Conservation (phyloP, 2,113 vertebrate species). For the Neodon shergylaensis region DNA sequence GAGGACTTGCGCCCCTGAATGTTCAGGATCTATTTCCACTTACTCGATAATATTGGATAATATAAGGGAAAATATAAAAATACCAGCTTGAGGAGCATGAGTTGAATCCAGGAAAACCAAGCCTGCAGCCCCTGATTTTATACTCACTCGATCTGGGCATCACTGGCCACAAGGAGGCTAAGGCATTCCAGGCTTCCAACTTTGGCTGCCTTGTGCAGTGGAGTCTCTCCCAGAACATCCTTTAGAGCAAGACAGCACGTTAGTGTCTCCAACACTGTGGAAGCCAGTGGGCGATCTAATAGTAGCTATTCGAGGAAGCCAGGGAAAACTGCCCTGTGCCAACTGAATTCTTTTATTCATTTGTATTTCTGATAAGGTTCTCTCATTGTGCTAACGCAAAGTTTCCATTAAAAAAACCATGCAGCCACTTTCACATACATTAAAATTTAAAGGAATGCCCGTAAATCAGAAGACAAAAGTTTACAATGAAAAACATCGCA, state of each 20-base stretch:
- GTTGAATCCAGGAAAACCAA: slow-evolving; percentile 17
- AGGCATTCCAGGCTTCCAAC: slow-evolving; percentile 88
- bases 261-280: not conserved
- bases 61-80: not conserved
- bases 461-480: not conserved
- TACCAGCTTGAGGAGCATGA: not conserved
- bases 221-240: slow-evolving; percentile 87
- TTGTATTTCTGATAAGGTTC: not conserved
- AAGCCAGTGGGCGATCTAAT: not conserved
- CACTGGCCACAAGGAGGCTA: slow-evolving; percentile 86
- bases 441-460: slow-evolving; percentile 43
- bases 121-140: not conserved
- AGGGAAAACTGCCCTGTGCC: not conserved
- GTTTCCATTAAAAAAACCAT: slow-evolving; percentile 38
- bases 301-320: not conserved
- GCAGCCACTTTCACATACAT: not conserved
- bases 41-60: not conserved
- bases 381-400: not conserved
- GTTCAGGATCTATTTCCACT: not conserved
- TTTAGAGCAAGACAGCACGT: slow-evolving; percentile 64
- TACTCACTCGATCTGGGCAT: slow-evolving; percentile 87
- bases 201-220: slow-evolving; percentile 88
- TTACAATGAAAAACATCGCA: slow-evolving; percentile 17
- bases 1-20: not conserved
- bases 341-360: not conserved